These are phyloP conservation scores for Macrosiphum euphorbiae DNA, from an alignment of 2,888 invertebrate genomes.

Conservation along the genomic window DNA sequence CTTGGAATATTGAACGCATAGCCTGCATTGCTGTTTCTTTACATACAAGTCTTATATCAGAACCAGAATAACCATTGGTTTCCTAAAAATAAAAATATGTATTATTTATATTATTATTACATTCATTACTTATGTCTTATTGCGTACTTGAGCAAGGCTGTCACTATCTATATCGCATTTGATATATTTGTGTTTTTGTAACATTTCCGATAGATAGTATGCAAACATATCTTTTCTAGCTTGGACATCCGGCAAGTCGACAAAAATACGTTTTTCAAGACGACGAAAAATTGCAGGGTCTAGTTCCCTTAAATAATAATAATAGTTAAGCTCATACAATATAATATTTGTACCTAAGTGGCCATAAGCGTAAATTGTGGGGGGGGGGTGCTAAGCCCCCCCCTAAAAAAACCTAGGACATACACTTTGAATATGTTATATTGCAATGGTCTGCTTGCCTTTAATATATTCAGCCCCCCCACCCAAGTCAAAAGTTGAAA, in stretches of 20 bases:
- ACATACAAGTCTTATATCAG: constrained; percentile 87
- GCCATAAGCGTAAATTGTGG: too few species aligned
- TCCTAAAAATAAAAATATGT: constrained; percentile 69
- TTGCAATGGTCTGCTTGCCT: too few species aligned
- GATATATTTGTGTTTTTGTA: constrained; percentile 72
- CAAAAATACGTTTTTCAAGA: constrained; percentile 87
- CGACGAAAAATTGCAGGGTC: constrained; percentile 89
- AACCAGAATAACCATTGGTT: constrained; percentile 87
- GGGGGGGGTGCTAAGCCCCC: too few species aligned
- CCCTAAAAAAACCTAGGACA: too few species aligned
- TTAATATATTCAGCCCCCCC: too few species aligned
- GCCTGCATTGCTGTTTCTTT: constrained; percentile 90
- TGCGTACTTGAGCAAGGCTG: constrained; percentile 70
- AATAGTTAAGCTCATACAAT: not conserved
- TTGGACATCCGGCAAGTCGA: constrained; percentile 80
- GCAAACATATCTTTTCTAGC: constrained; percentile 80
- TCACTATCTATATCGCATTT: constrained; percentile 71
- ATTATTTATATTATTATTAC: not conserved
- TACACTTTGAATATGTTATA: too few species aligned
- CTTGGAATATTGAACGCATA: constrained; percentile 77
- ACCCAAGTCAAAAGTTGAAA: too few species aligned
- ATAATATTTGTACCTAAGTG: not conserved
- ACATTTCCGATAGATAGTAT: constrained; percentile 73
- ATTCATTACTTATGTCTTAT: not conserved
- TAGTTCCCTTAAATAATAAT: constrained; percentile 77